These are phyloP conservation scores for Zootoca vivipara DNA, from an alignment of 2,113 vertebrate species.

Conservation along the genomic window DNA sequence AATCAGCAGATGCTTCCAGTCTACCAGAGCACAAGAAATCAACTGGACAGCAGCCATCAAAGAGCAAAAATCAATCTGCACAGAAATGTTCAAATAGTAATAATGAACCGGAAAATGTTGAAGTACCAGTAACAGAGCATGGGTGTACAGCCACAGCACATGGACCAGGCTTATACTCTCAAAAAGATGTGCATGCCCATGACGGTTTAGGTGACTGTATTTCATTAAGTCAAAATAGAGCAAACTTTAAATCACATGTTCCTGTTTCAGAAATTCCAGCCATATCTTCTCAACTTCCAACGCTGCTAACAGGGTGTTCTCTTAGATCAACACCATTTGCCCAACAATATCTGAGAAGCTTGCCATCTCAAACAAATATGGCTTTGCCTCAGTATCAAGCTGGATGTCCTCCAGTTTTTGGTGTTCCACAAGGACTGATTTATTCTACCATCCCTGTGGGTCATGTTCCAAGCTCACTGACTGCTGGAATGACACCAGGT, in stretches of 20 bases:
- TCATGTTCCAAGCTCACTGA: slow-evolving; percentile 65
- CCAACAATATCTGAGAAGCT: slow-evolving; percentile 76
- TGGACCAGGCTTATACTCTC: slow-evolving; percentile 35
- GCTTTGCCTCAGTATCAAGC: slow-evolving; percentile 73
- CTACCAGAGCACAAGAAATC: slow-evolving; percentile 60
- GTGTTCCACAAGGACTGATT: slow-evolving; percentile 62
- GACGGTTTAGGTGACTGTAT: slow-evolving; percentile 61
- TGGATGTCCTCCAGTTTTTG: slow-evolving; percentile 65
- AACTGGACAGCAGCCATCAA: slow-evolving; percentile 14
- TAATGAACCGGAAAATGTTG: slow-evolving; percentile 38
- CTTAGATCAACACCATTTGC: slow-evolving; percentile 72
- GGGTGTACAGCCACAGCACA: slow-evolving; percentile 19
- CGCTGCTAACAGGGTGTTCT: slow-evolving; percentile 69
- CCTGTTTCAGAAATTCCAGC: slow-evolving; percentile 53
- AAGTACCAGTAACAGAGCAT: background rate
- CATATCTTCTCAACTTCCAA: slow-evolving; percentile 66
- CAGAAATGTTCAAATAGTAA: background rate
- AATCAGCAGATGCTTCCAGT: slow-evolving; percentile 60
- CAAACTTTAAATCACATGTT: slow-evolving; percentile 66
- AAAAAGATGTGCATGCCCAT: slow-evolving; percentile 21
- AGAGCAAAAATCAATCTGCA: slow-evolving; percentile 31
- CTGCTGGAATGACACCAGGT: slow-evolving; percentile 69
- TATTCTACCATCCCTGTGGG: slow-evolving; percentile 61
- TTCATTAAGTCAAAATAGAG: slow-evolving; percentile 47
- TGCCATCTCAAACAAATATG: slow-evolving; percentile 49